phyloP scores from a whole-genome alignment of 2,888 invertebrate genomes.

The Drosophila demipolita region DNA sequence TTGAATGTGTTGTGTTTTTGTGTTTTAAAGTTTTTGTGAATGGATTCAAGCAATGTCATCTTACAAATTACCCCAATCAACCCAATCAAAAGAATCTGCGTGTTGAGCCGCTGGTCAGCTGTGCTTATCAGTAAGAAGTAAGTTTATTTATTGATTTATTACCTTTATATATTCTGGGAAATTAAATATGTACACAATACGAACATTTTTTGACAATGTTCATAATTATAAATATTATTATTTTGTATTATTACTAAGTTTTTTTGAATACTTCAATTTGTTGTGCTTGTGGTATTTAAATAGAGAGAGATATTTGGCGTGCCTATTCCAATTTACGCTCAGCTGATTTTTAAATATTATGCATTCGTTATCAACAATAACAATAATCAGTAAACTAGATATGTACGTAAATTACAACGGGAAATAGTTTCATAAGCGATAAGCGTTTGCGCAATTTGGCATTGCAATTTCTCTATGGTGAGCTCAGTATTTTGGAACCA shows the following conservation, averaged over 20 bases:
- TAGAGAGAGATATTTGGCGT: background rate
- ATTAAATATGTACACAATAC: background rate
- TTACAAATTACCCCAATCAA: background rate
- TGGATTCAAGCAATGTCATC: background rate
- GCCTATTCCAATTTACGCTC: background rate
- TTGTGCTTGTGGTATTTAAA: background rate
- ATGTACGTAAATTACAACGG: constrained; percentile 26
- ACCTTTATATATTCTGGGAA: background rate
- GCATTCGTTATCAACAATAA: constrained; percentile 6
- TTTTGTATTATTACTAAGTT: background rate
- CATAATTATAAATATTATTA: too few relatives aligned
- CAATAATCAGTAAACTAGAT: constrained; percentile 9
- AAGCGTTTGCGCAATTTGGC: constrained; percentile 28
- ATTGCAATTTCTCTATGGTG: constrained; percentile 5
- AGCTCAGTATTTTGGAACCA: constrained; percentile 37
- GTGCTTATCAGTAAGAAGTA: background rate
- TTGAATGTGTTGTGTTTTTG: background rate
- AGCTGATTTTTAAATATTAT: constrained; percentile 1
- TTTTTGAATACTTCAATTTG: background rate
- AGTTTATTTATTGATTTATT: constrained; percentile 7
- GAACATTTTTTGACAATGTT: background rate
- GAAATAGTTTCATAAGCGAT: constrained; percentile 20
- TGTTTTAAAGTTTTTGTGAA: background rate
- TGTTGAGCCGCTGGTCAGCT: background rate
- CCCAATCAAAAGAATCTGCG: background rate